phyloP scores from a whole-genome alignment of 2,797 vertebrate genomes.

The Sebastes itinus region DNA sequence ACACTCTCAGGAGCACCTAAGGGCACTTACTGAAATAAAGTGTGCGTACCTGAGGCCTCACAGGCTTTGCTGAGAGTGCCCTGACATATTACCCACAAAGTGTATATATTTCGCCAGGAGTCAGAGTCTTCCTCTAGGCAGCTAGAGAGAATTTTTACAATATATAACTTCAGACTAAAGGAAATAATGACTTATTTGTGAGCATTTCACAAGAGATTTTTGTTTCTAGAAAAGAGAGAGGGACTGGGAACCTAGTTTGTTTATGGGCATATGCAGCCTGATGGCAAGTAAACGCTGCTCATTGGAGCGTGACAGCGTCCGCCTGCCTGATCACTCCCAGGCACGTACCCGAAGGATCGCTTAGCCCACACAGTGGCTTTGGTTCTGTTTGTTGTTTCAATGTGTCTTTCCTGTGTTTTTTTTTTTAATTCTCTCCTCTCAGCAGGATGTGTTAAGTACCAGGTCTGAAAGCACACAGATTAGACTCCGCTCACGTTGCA shows the following conservation, averaged over 20 bases:
- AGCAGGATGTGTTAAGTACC: conserved; percentile 44
- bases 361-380: conserved; percentile 46
- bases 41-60: conserved; percentile 19
- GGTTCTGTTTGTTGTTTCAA: conserved; percentile 37
- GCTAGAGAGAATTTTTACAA: conserved; percentile 9
- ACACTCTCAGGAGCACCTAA: conserved; percentile 19
- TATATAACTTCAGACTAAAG: conserved; percentile 26
- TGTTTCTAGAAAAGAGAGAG: conserved; percentile 10
- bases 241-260: conserved; percentile 45
- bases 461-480: conserved; percentile 57
- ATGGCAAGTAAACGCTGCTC: conserved; percentile 57
- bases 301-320: conserved; percentile 45
- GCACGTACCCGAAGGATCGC: conserved; percentile 53
- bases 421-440: conserved; percentile 3
- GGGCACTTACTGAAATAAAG: conserved; percentile 48
- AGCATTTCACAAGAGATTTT: conserved; percentile 28
- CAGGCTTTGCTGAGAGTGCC: conserved; percentile 7
- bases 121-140: no score
- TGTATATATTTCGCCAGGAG: background rate
- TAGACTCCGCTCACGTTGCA: conserved; percentile 24
- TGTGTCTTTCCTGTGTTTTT: conserved; percentile 2
- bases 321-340: conserved; percentile 55
- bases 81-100: conserved; percentile 34
- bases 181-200: conserved; percentile 48
- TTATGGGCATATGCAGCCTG: conserved; percentile 48